These are phyloP conservation scores for Drosophila merina DNA, from an alignment of 2,888 invertebrate genomes.

Conservation along the genomic window DNA sequence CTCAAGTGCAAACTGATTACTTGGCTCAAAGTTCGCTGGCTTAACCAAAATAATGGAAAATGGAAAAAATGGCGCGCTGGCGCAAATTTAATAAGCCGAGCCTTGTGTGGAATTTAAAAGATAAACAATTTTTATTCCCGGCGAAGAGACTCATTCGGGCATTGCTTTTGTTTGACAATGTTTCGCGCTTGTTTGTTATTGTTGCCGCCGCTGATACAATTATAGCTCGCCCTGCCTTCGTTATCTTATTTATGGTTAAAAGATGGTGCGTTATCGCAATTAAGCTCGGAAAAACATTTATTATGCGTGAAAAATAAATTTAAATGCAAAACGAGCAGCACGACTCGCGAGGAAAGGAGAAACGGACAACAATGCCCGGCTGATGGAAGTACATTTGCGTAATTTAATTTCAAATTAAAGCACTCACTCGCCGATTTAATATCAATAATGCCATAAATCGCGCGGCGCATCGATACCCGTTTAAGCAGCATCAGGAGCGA, in stretches of 20 bases:
- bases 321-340: slow-evolving; percentile 6
- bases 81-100: slow-evolving; percentile 39
- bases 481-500: slow-evolving; percentile 13
- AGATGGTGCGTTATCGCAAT: slow-evolving; percentile 59
- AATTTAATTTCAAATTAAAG: slow-evolving; percentile 46
- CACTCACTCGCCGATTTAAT: slow-evolving; percentile 49
- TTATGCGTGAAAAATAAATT: slow-evolving; percentile 57
- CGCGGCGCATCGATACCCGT: slow-evolving; percentile 2
- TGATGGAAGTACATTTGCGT: slow-evolving; percentile 24
- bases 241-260: slow-evolving; percentile 57
- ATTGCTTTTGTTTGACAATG: slow-evolving; percentile 20
- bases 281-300: slow-evolving; percentile 58
- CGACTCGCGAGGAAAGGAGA: not conserved
- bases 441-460: slow-evolving; percentile 70
- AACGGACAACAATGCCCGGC: slow-evolving; percentile 23
- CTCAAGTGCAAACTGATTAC: slow-evolving; percentile 53
- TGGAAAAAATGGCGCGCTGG: not conserved
- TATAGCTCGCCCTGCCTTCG: slow-evolving; percentile 10
- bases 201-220: slow-evolving; percentile 7
- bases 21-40: slow-evolving; percentile 48
- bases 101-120: slow-evolving; percentile 30
- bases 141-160: slow-evolving; percentile 4
- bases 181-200: slow-evolving; percentile 19
- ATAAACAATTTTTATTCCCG: slow-evolving; percentile 38
- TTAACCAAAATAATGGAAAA: slow-evolving; percentile 27